A percentile compares a stretch with the other conserved stretches of the same genome.
phyloP scores from a whole-genome alignment of 2,797 vertebrate species.

The Tokudaia tokunoshimensis region DNA sequence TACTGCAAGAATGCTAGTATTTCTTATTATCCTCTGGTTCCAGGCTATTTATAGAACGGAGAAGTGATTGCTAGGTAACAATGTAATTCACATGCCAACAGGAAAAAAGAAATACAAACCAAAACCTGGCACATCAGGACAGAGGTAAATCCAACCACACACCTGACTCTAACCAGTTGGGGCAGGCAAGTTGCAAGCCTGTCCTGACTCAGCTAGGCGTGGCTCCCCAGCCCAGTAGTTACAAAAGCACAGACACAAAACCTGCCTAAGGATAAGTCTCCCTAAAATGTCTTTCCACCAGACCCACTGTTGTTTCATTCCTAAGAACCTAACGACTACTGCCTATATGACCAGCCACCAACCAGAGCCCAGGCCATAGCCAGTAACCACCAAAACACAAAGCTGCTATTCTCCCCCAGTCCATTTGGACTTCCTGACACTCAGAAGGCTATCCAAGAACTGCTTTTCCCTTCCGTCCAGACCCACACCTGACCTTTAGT shows the following conservation, averaged over 20 bases:
- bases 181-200: background rate
- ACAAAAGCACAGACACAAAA: background rate
- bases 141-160: background rate
- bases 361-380: background rate
- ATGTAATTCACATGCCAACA: slow-evolving; percentile 35
- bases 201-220: slow-evolving; percentile 14
- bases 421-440: background rate
- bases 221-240: background rate
- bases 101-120: slow-evolving; percentile 37
- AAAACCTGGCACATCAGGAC: background rate
- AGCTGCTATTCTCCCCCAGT: background rate
- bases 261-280: background rate
- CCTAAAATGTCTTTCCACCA: background rate
- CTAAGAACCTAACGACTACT: background rate
- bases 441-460: background rate
- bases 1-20: background rate
- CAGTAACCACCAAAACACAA: slow-evolving; percentile 2
- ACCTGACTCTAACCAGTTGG: background rate
- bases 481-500: background rate
- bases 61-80: background rate
- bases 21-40: background rate
- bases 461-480: background rate
- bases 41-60: background rate
- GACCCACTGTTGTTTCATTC: background rate
- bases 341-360: background rate